These are phyloP conservation scores for Ellobium chinense DNA, from an alignment of 2,888 invertebrate genomes.

Conservation along the genomic window DNA sequence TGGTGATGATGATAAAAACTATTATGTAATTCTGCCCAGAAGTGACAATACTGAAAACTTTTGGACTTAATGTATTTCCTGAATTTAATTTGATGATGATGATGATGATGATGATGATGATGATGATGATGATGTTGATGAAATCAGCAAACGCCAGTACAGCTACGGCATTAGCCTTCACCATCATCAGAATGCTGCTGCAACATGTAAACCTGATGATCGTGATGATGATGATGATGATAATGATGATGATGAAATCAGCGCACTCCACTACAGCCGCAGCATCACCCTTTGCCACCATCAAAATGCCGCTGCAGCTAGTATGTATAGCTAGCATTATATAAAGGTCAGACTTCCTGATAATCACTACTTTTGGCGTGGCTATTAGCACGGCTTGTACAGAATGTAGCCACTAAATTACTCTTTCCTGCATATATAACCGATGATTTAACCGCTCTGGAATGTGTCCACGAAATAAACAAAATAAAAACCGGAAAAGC, in stretches of 20 bases:
- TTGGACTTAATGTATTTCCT: too few relatives aligned
- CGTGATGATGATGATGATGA: background rate
- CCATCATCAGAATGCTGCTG: background rate
- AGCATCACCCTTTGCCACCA: too few relatives aligned
- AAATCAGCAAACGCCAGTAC: background rate
- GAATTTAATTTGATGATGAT: too few relatives aligned
- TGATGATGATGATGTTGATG: conserved; percentile 17
- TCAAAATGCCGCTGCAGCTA: too few relatives aligned
- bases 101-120: background rate
- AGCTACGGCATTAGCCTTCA: background rate
- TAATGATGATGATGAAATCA: background rate
- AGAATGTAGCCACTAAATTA: background rate
- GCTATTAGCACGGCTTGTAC: background rate
- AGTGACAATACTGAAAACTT: too few relatives aligned
- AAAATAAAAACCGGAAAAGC: background rate
- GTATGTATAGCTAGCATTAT: too few relatives aligned
- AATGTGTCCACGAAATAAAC: background rate
- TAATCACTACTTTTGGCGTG: too few relatives aligned
- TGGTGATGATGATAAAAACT: too few relatives aligned
- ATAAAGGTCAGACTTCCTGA: too few relatives aligned
- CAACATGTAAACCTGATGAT: background rate
- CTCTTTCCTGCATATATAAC: background rate
- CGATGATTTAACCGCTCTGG: conserved; percentile 5
- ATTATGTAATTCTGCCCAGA: too few relatives aligned
- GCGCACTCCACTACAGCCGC: background rate